Evolutionary conservation across 2,113 vertebrate species (phyloP), one percentile per base, ranked within the genome.

Genomic region (Caranx melampygus): DNA sequence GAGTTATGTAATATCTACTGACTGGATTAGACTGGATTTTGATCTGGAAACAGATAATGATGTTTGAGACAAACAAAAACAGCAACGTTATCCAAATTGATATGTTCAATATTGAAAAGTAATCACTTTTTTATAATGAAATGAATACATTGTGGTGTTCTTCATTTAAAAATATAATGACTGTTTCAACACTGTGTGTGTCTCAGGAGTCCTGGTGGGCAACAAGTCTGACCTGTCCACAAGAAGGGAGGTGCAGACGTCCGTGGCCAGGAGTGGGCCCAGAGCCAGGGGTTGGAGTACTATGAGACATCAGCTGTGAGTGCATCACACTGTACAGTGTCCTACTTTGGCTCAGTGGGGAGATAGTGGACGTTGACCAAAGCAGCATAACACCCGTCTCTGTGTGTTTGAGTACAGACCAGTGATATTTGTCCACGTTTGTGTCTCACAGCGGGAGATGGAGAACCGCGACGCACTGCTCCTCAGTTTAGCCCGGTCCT

Each of bases 291-390:
- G 33, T 88, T 99, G 91, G 95, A 96, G 52, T 99, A 97, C 90
- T 95, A 95, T 47, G 98, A 99, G 87, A 96, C 96, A 0, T 98
- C 97, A 1, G 96, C 95, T 75, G 98, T 98, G 81, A 96, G 97
- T 95, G 33, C 26, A 15, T 18, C 11, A 52, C 31, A 60, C 16
- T 8, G 21, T 35, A 34, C 1, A 18, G 47, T 26, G 1, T 7
- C 42, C 10, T 9, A 6, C 12, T 54, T 33, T 45, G 12, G 11
- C 16, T 69, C 4, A 1, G 47, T 31, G 54, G n/a, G 12, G 15
- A 55, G 35, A 58, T 1, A 8, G 1, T 49, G 40, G 40, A 15
- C 14, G 47, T 49, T 37, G 37, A 49, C 21, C 11, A 26, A 58
- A 33, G 16, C 34, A 6, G 6, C 31, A 58, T 58, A 7, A 58